Conservation (phyloP, 1,140 invertebrate species). For the Macrosteles quadrilineatus region DNA sequence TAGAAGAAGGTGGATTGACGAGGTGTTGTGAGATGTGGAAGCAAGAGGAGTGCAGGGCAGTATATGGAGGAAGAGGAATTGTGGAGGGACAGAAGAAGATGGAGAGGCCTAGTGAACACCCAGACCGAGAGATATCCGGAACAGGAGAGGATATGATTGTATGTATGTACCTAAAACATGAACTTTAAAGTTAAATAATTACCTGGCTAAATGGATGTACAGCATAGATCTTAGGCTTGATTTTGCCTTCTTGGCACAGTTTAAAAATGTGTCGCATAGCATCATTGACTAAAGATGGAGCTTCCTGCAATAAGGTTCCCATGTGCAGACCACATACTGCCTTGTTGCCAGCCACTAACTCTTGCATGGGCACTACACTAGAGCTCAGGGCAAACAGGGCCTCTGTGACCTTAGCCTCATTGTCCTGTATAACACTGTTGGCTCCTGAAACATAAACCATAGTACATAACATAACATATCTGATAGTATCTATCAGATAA, state of each 20-base stretch:
- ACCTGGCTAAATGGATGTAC: constrained; percentile 29
- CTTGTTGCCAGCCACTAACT: constrained; percentile 44
- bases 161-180: too few species aligned
- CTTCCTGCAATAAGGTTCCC: constrained; percentile 45
- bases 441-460: constrained; percentile 42
- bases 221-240: constrained; percentile 46
- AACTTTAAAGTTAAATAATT: too few species aligned
- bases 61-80: too few species aligned
- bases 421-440: constrained; percentile 45
- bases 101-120: too few species aligned
- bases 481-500: too few species aligned
- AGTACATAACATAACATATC: neutral
- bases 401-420: constrained; percentile 28
- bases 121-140: too few species aligned
- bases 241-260: constrained; percentile 44
- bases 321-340: constrained; percentile 51
- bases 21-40: too few species aligned
- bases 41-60: too few species aligned
- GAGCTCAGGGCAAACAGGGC: constrained; percentile 29
- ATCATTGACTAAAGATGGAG: constrained; percentile 42
- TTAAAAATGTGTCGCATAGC: constrained; percentile 46
- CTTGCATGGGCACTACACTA: constrained; percentile 38
- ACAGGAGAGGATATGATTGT: too few species aligned
- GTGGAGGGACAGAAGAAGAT: too few species aligned
- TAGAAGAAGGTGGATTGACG: too few species aligned